Conservation (phyloP, 64 coral and sea anemone genomes). For the Porites lutea region DNA sequence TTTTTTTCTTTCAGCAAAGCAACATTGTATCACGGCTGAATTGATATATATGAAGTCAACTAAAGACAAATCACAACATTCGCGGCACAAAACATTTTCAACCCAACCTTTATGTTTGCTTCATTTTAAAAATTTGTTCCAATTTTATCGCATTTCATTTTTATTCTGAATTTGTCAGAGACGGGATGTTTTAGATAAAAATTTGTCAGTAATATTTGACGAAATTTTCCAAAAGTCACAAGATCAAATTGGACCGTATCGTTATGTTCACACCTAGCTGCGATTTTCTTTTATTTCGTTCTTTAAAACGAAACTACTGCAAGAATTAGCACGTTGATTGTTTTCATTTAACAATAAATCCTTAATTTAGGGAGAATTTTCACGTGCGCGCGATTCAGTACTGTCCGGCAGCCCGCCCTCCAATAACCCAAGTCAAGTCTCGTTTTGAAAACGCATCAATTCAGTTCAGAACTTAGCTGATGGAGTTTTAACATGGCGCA, state of each 20-base stretch:
- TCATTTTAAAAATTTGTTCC: no score
- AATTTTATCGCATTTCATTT: no score
- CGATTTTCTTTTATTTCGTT: slow-evolving; percentile 22
- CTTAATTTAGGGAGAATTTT: slow-evolving; percentile 45
- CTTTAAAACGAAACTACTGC: slow-evolving; percentile 17
- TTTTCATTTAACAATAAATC: slow-evolving; percentile 45
- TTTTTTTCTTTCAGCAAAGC: no score
- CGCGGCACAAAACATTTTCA: no score
- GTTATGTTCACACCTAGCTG: not conserved
- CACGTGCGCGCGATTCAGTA: not conserved
- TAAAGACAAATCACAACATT: no score
- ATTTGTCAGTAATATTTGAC: no score
- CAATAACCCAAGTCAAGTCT: not conserved
- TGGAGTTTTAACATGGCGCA: not conserved
- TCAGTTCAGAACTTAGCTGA: not conserved
- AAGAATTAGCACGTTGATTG: not conserved
- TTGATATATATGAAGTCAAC: no score
- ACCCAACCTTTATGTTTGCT: no score
- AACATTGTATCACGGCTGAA: no score
- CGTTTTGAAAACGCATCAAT: not conserved
- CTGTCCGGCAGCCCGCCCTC: not conserved
- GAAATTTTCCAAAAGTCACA: no score
- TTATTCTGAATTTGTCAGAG: no score
- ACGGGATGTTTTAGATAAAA: no score
- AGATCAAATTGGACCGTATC: not conserved